These are phyloP conservation scores for Tholera decimalis DNA, from an alignment of 2,888 invertebrate genomes.

Conservation along the genomic window DNA sequence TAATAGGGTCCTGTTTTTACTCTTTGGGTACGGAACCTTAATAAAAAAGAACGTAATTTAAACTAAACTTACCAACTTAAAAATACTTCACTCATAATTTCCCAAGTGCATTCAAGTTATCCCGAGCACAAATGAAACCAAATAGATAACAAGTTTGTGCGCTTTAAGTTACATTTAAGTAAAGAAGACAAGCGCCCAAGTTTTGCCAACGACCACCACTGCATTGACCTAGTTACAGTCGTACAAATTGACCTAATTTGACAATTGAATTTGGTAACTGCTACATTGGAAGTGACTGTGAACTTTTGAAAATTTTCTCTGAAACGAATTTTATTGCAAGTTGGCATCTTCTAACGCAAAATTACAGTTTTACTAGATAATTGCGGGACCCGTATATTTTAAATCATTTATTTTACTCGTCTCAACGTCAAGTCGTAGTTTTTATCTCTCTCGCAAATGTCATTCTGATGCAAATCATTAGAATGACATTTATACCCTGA, in stretches of 20 bases:
- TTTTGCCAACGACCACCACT: conserved; percentile 32
- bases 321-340: neutral
- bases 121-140: conserved; percentile 30
- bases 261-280: conserved; percentile 47
- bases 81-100: conserved; percentile 9
- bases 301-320: neutral
- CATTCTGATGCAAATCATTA: too few species aligned
- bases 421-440: too few species aligned
- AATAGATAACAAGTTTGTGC: conserved; percentile 28
- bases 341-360: too few species aligned
- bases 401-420: too few species aligned
- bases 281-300: conserved; percentile 23
- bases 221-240: conserved; percentile 62
- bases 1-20: too few species aligned
- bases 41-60: neutral
- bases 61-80: neutral
- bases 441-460: too few species aligned
- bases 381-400: too few species aligned
- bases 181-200: conserved; percentile 29
- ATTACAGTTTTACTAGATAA: too few species aligned
- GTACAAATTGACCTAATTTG: conserved; percentile 58
- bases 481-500: too few species aligned
- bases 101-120: conserved; percentile 23
- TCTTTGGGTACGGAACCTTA: too few species aligned
- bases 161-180: conserved; percentile 24